Evolutionary conservation across 1,140 invertebrate species (phyloP), one percentile per base, ranked within the genome.

Genomic region (Brachionus rotundiformis): DNA sequence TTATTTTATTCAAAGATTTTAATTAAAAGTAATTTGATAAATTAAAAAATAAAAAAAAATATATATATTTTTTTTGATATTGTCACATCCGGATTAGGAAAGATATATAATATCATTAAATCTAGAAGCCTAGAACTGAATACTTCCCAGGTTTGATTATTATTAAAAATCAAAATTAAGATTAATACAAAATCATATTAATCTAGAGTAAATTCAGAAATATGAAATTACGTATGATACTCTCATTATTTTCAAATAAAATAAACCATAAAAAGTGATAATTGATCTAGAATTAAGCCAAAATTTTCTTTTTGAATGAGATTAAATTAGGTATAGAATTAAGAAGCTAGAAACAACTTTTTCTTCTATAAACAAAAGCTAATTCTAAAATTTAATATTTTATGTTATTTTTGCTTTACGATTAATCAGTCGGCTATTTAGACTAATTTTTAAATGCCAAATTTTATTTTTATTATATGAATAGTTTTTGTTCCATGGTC

Each of bases 201-300:
- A 54, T 54, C 47, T 25, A 54, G 47, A 54, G 47, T 25, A 54
- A 54, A 54, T 19, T 54, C 47, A 54, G 47, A 54, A 54, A 54
- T 49, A 19, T 16, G 1, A 54, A 54, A 54, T 54, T 54, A 54
- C 47, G 19, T 54, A 19, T 54, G 47, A 54, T 3, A 3, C 47
- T 4, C 47, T 54, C 47, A 54, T 54, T 54, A 54, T 54, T 54
- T 54, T 54, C 47, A 25, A 54, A 54, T 54, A 23, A 54, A 54
- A 54, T 19, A 54, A 54, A 54, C 47, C 47, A 54, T 54, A 25
- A 54, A 54, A 54, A 54, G 47, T 54, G 47, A 54, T 54, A 54
- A 54, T 54, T 54, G 47, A n/a, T 54, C 19, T 19, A 0, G 47
- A 54, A 54, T 1, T 8, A 54, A 54, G 23, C 47, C 8, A 23